Percentiles rank a stretch among this genome's conserved stretches.
These are phyloP conservation scores for Sebastes goodei DNA, from an alignment of 2,797 vertebrate species.

Conservation along the genomic window DNA sequence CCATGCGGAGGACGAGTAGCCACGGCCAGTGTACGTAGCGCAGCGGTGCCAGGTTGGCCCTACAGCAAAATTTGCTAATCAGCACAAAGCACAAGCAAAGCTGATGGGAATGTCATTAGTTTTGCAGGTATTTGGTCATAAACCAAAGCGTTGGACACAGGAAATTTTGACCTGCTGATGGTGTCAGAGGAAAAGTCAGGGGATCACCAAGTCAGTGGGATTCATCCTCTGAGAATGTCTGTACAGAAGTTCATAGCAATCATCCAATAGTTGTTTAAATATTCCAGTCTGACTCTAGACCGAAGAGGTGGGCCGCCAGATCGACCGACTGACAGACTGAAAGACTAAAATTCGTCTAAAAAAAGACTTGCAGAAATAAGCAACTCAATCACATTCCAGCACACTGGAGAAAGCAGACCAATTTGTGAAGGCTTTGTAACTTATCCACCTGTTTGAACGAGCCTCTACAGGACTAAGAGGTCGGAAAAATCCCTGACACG, in stretches of 20 bases:
- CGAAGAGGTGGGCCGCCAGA: background rate
- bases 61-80: background rate
- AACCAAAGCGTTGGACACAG: no score
- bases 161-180: background rate
- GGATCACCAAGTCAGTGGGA: background rate
- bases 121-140: background rate
- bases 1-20: no score
- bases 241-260: no score
- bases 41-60: no score
- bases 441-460: conserved; percentile 11
- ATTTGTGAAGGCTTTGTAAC: conserved; percentile 15
- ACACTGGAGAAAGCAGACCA: conserved; percentile 5
- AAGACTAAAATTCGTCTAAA: background rate
- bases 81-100: background rate
- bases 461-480: background rate
- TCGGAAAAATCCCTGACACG: conserved; percentile 20
- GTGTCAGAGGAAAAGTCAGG: background rate
- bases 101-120: background rate
- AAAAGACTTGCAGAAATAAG: background rate
- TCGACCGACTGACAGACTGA: background rate
- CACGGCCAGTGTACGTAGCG: no score
- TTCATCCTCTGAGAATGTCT: background rate
- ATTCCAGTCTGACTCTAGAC: background rate
- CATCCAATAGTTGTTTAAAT: background rate
- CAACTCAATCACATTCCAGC: background rate